Base-by-base conservation (phyloP, 2,888 invertebrate genomes). In the Eupsilia transversa region DNA sequence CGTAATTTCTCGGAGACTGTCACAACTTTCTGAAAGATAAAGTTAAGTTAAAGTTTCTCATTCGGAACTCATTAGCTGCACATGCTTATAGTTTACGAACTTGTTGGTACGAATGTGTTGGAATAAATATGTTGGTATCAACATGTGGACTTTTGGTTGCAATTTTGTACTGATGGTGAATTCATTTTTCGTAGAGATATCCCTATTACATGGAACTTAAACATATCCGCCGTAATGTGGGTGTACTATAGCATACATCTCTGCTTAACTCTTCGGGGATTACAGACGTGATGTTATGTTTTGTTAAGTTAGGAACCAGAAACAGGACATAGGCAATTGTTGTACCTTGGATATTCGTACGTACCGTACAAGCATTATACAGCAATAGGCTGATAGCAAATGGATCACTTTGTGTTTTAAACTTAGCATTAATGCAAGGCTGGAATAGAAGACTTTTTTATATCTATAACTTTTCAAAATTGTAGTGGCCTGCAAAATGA, bases 21-120 rank as follows among this genome's bases (percentile, higher is more conserved):
- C 78, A 80, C 66, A 80, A 76, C 59, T 69, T 59, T 23, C 14
- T 9, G n/a, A 43, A 81, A 82, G 82, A 77, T 82, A 75, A 80
- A 81, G 81, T 79, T 59, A 72, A 63, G 66, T 56, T 71, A 60
- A 57, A 77, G 71, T 77, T 80, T 78, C 70, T 56, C 78, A 71
- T 80, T 72, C 27, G 64, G 78, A 82, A 82, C 78, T 80, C 80
- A 80, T 80, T 80, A 80, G 80, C 30, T 82, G 82, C 82, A 82
- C 72, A 77, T 82, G 80, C 33, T 80, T 64, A 63, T 60, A 81
- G 79, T 79, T 75, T 75, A 60, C 33, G 41, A 38, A 67, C 61
- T 54, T 80, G 77, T 60, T 52, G 3, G 43, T 41, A 33, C 41
- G 33, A 33, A 78, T 49, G 59, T 61, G 60, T 78, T 56, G 41